Evolutionary conservation across 2,888 invertebrate genomes (phyloP), one percentile per base, ranked within the genome.

Genomic region (Pecten maximus): DNA sequence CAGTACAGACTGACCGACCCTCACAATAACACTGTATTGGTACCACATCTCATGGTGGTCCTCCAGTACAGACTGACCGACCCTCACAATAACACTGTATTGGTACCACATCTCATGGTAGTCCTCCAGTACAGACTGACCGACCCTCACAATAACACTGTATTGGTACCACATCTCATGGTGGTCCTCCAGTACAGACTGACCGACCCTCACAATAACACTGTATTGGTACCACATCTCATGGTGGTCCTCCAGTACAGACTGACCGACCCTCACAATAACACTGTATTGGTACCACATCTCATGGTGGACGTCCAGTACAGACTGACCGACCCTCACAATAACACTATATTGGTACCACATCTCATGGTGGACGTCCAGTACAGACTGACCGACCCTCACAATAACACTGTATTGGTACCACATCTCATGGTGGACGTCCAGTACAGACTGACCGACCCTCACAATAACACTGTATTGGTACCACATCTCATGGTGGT

Each of bases 201-300:
- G 98, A 0, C 98, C 98, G 96, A 98, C 98, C n/a, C n/a, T n/a
- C n/a, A n/a, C n/a, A n/a, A n/a, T n/a, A 50, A 88, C 39, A 88
- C 93, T 90, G 54, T 92, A 93, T 88, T 91, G 89, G 35, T 91
- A 90, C 16, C 91, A 93, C 19, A 90, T 87, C 8, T 94, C 92
- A 23, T 91, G 91, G 40, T 93, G 89, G 3, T 94, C 91, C 0
- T n/a, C n/a, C n/a, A n/a, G n/a, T n/a, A n/a, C n/a, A n/a, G n/a
- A n/a, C n/a, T n/a, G n/a, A n/a, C n/a, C n/a, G n/a, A n/a, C n/a
- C n/a, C n/a, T n/a, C n/a, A n/a, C n/a, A n/a, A n/a, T n/a, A n/a
- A n/a, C 12, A 44, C 44, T 44, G 44, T 44, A 44, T 44, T 44
- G 12, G 44, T 44, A 44, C 6, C 44, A 44, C 44, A 44, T 44